Evolutionary conservation across 2,888 invertebrate genomes (phyloP).

Genomic region (Embidobia sp.): DNA sequence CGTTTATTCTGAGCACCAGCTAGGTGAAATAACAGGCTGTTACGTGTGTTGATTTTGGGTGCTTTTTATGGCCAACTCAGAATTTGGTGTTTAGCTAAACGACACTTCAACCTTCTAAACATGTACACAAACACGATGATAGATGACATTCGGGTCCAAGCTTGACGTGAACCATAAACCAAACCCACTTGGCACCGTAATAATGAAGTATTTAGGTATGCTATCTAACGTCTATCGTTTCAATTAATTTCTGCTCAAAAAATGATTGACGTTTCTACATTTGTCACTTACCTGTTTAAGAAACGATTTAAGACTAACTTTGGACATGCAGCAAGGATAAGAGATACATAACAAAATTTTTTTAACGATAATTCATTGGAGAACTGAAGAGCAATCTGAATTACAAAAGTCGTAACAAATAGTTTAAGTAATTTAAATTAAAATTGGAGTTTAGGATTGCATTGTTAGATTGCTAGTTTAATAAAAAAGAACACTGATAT

Average conservation of each 20-base stretch:
- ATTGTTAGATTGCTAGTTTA: too few species aligned
- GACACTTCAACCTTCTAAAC: constrained; percentile 1
- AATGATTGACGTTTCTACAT: not conserved
- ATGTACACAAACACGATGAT: constrained; percentile 7
- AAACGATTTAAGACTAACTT: not conserved
- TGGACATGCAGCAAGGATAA: not conserved
- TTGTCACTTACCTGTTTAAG: not conserved
- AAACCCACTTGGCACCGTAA: not conserved
- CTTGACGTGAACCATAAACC: constrained; percentile 6
- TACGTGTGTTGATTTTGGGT: not conserved
- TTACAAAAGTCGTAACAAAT: too few species aligned
- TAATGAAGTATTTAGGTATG: too few species aligned
- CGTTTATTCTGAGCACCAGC: constrained; percentile 17
- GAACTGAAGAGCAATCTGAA: too few species aligned
- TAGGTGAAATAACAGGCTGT: constrained; percentile 1
- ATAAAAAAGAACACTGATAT: too few species aligned
- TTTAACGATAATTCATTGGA: too few species aligned
- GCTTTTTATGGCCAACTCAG: not conserved
- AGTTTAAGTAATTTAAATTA: too few species aligned
- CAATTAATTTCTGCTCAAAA: too few species aligned
- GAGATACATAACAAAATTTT: too few species aligned
- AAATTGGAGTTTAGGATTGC: too few species aligned
- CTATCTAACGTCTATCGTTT: not conserved
- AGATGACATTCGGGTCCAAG: not conserved
- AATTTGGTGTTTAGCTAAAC: not conserved